Evolutionary conservation across 2,113 vertebrate genomes (phyloP).

Genomic region (Tetraodon nigroviridis): DNA sequence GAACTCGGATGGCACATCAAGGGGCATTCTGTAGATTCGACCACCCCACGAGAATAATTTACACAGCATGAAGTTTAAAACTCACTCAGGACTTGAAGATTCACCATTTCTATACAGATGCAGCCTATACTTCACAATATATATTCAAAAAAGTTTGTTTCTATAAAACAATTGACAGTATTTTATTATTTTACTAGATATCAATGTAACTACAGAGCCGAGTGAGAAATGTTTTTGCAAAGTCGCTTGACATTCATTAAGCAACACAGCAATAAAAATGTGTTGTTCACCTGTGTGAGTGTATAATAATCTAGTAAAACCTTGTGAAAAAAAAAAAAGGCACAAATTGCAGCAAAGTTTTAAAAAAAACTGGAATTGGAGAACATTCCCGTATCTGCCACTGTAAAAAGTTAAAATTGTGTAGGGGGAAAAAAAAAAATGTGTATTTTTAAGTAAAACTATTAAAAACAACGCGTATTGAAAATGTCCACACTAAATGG

Average conservation of each 20-base stretch:
- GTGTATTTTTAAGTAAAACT: not conserved
- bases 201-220: constrained; percentile 21
- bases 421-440: not conserved
- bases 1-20: constrained; percentile 52
- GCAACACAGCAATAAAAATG: not conserved
- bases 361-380: not conserved
- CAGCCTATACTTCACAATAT: constrained; percentile 54
- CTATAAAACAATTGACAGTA: constrained; percentile 26
- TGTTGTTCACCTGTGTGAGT: constrained; percentile 3
- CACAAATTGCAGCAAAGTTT: constrained; percentile 4
- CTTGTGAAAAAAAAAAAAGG: constrained; percentile 7
- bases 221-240: constrained; percentile 8
- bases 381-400: not conserved
- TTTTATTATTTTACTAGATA: constrained; percentile 22
- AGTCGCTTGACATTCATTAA: not conserved
- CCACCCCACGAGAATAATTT: constrained; percentile 31
- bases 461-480: not conserved
- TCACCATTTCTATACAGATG: constrained; percentile 51
- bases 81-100: constrained; percentile 18
- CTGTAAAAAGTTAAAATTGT: constrained; percentile 1
- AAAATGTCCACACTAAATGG: constrained; percentile 11
- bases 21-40: constrained; percentile 27
- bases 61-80: constrained; percentile 37
- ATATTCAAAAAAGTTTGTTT: constrained; percentile 49
- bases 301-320: constrained; percentile 12